phyloP scores from a whole-genome alignment of 2,797 vertebrate genomes.

The Euthynnus affinis region DNA sequence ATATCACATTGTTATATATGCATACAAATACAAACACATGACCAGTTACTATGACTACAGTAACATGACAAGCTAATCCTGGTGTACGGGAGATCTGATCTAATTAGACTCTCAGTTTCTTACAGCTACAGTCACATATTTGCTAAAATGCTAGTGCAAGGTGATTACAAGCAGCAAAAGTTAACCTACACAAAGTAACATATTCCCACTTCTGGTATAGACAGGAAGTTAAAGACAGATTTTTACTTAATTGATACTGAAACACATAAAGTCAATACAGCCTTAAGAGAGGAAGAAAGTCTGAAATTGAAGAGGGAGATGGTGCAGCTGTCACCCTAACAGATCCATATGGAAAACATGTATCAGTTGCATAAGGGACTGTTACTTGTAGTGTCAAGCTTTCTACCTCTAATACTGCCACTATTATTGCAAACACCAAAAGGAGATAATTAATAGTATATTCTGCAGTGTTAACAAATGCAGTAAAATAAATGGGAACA shows the following conservation, averaged over 20 bases:
- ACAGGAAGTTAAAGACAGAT: not conserved
- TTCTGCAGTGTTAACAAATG: slow-evolving; percentile 1
- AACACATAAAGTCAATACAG: too few relatives aligned
- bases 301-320: not conserved
- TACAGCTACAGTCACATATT: not conserved
- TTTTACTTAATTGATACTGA: too few relatives aligned
- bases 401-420: not conserved
- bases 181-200: too few relatives aligned
- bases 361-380: not conserved
- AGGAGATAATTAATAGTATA: not conserved
- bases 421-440: not conserved
- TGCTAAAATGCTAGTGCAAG: too few relatives aligned
- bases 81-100: not conserved
- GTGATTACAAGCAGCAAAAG: too few relatives aligned
- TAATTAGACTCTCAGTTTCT: not conserved
- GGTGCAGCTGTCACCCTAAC: not conserved
- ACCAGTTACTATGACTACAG: not conserved
- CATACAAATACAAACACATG: not conserved
- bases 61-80: not conserved
- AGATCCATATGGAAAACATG: not conserved
- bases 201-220: not conserved
- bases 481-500: not conserved
- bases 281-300: not conserved
- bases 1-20: not conserved
- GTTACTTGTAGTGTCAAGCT: not conserved